Evolutionary conservation across 2,797 vertebrate genomes (phyloP), one percentile per base, ranked within the genome.

Genomic region (Morus bassanus): DNA sequence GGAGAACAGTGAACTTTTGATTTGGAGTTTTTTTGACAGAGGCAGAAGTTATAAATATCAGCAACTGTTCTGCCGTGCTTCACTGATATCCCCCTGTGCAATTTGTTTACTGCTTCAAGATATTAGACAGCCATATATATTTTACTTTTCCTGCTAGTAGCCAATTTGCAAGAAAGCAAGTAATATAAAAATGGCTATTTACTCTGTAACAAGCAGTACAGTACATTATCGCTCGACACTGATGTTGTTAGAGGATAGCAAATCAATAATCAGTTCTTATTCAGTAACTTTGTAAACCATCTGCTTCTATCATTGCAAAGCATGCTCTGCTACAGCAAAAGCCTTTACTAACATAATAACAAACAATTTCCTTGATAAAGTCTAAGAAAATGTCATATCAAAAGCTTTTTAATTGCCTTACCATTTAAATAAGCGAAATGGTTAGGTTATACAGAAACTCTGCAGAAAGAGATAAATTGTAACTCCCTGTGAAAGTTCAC

Each of bases 171-270:
- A 97, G 97, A 96, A 97, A 97, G 94, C 89, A 95, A 97, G 96
- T 96, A 91, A 98, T 97, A 97, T 92, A 98, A 97, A 98, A 98
- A 97, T 93, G 89, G 97, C 94, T 96, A 95, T 98, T 98, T 98
- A 92, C 97, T 97, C 93, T 95, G 90, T 94, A 97, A 96, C 95
- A 97, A 97, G 97, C 96, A 97, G 95, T 95, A 94, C 51, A 97
- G 97, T 97, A 96, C 94, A 96, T 98, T 98, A 98, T 97, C 94
- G 70, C 95, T 95, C 35, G 28, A 94, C 95, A 87, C 11, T 94
- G 98, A 97, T 97, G 87, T 76, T 54, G 46, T 97, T 97, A 96
- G 94, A 93, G 89, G 96, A 96, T 82, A 95, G 94, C 94, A 98
- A 97, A 98, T 98, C 97, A 96, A 98, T 98, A 97, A 98, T 96